These are phyloP conservation scores for Isichthys henryi DNA, from an alignment of 2,113 vertebrate species.

Conservation along the genomic window DNA sequence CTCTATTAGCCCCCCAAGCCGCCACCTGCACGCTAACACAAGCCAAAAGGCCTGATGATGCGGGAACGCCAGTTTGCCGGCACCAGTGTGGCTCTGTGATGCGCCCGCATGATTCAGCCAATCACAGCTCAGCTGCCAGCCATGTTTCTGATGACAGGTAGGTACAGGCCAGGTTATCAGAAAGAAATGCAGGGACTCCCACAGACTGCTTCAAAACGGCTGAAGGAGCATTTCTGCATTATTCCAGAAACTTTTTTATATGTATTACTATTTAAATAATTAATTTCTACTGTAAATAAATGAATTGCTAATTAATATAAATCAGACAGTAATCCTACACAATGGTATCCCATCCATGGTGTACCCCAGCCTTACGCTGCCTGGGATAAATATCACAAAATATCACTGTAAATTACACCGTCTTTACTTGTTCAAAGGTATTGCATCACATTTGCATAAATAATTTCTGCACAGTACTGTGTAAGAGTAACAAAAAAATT, in stretches of 20 bases:
- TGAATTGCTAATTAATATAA: slow-evolving; percentile 22
- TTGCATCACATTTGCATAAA: background rate
- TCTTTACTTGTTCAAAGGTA: background rate
- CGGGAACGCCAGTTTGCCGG: no score
- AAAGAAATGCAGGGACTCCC: slow-evolving; percentile 41
- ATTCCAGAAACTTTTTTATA: slow-evolving; percentile 36
- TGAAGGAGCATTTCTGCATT: slow-evolving; percentile 41
- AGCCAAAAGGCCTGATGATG: background rate
- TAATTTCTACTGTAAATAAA: slow-evolving; percentile 37
- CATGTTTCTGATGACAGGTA: slow-evolving; percentile 36
- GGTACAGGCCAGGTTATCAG: slow-evolving; percentile 38
- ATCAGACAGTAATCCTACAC: background rate
- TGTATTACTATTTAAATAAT: background rate
- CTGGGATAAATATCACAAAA: background rate
- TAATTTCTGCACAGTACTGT: background rate
- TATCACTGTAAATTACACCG: background rate
- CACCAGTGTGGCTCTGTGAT: background rate
- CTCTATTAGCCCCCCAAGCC: background rate
- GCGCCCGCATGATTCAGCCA: background rate
- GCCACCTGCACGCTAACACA: background rate
- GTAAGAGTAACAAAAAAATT: background rate
- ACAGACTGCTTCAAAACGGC: slow-evolving; percentile 43
- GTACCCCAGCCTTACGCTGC: background rate
- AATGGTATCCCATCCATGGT: background rate
- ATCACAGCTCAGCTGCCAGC: slow-evolving; percentile 17